Conservation (phyloP, 2,797 vertebrate species). For the Sphenopsis melanotis region DNA sequence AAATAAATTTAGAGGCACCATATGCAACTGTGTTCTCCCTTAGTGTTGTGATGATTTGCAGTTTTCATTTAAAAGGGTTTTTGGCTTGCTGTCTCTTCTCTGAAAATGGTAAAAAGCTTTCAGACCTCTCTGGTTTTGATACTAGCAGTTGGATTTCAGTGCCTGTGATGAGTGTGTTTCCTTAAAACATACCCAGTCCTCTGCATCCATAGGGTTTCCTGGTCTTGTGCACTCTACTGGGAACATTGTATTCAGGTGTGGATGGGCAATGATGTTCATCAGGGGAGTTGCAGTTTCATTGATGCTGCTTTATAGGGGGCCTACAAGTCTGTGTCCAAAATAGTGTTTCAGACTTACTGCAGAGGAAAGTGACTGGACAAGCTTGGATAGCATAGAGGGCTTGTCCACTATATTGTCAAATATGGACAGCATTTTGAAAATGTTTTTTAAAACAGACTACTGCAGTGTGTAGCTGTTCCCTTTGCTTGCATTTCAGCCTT, state of each 20-base stretch:
- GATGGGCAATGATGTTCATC: neutral
- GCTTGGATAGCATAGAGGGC: neutral
- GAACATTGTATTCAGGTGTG: neutral
- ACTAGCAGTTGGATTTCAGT: neutral
- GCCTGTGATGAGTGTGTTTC: neutral
- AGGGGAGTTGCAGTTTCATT: neutral
- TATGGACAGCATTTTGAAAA: neutral
- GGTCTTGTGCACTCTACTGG: neutral
- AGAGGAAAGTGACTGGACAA: neutral
- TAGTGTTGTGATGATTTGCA: neutral
- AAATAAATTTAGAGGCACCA: neutral
- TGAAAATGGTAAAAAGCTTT: neutral
- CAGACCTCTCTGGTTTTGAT: neutral
- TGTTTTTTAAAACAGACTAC: neutral
- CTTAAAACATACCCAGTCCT: neutral
- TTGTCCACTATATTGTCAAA: neutral
- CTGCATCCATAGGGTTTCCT: neutral
- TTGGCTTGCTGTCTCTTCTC: neutral
- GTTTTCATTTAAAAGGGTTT: neutral
- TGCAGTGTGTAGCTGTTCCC: neutral
- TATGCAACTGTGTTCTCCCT: neutral
- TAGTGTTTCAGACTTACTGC: neutral
- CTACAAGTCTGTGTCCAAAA: neutral
- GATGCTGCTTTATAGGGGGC: neutral
- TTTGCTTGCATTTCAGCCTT: neutral